Conservation (phyloP, 2,888 invertebrate species). For the Thecocarcelia acutangulata region DNA sequence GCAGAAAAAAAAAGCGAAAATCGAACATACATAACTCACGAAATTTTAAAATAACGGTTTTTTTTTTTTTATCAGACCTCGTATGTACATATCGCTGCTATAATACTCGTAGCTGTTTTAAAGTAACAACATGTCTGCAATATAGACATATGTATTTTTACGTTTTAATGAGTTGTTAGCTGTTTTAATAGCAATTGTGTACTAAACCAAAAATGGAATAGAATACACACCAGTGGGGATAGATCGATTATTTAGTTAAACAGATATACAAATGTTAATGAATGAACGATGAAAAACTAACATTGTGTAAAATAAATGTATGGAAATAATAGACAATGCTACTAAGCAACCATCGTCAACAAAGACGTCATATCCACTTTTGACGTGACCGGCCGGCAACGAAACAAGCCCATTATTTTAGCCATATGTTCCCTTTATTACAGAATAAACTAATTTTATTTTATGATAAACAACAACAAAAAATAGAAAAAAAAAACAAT, state of each 20-base stretch:
- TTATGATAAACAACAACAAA: neutral
- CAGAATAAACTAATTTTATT: neutral
- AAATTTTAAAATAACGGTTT: too few species aligned
- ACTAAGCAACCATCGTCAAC: neutral
- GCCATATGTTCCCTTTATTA: conserved; percentile 5
- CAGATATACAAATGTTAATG: conserved; percentile 13
- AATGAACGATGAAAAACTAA: neutral
- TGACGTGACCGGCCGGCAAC: conserved; percentile 7
- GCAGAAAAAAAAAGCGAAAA: too few species aligned
- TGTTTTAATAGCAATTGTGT: conserved; percentile 56
- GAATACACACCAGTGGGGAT: conserved; percentile 18
- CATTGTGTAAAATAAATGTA: neutral
- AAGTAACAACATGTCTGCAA: conserved; percentile 18
- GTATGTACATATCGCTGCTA: too few species aligned
- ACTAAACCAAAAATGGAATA: conserved; percentile 50
- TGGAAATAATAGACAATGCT: conserved; percentile 1
- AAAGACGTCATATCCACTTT: conserved; percentile 20
- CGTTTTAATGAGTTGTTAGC: conserved; percentile 44
- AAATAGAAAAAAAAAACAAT: neutral
- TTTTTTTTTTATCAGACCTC: too few species aligned
- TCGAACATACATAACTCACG: too few species aligned
- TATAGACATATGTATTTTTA: conserved; percentile 2
- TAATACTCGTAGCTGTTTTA: conserved; percentile 12
- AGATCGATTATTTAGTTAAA: conserved; percentile 32
- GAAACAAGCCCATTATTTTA: neutral